phyloP scores from a whole-genome alignment of 2,797 vertebrate species.

The Tinamus major region DNA sequence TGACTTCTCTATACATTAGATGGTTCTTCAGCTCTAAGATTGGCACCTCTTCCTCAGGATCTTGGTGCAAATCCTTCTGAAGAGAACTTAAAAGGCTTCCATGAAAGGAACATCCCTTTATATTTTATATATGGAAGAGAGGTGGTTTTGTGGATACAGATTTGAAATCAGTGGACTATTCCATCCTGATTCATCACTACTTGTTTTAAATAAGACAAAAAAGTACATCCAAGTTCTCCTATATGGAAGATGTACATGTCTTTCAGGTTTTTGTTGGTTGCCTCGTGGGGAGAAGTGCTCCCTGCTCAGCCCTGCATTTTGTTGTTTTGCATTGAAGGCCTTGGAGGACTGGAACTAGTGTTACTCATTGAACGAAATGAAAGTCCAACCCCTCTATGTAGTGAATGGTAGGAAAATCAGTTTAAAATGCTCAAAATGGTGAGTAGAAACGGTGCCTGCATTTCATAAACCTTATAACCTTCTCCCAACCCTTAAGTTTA shows the following conservation, averaged over 20 bases:
- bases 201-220: background rate
- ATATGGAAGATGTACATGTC: background rate
- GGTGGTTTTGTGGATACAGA: background rate
- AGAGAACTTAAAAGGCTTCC: background rate
- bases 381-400: background rate
- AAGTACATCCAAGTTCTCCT: too few species aligned
- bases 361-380: background rate
- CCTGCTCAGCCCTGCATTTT: background rate
- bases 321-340: background rate
- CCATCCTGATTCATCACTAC: background rate
- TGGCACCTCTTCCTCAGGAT: background rate
- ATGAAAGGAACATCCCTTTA: background rate
- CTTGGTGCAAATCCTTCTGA: background rate
- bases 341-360: background rate
- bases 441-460: background rate
- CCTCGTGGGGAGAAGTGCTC: background rate
- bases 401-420: background rate
- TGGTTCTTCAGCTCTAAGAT: background rate
- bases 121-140: background rate
- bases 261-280: background rate
- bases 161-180: background rate
- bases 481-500: background rate
- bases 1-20: background rate
- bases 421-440: background rate
- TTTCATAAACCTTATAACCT: background rate